Percentiles rank a stretch among this genome's conserved stretches.
phyloP scores from a whole-genome alignment of 2,888 invertebrate species.

The Schizotus pectinicornis region DNA sequence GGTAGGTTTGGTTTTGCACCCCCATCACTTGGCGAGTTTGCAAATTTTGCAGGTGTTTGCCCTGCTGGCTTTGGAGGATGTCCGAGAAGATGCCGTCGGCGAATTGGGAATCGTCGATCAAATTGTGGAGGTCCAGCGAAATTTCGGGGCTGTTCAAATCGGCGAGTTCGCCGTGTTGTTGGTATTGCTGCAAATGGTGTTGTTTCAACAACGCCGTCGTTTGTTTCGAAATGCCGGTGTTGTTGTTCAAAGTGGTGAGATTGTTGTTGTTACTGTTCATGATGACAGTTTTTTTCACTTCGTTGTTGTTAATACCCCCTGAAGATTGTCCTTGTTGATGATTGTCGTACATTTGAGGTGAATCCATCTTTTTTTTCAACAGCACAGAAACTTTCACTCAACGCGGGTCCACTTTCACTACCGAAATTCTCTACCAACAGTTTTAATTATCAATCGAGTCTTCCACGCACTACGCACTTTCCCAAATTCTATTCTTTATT shows the following conservation, averaged over 20 bases:
- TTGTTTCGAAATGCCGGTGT: conserved; percentile 61
- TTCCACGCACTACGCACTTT: conserved; percentile 45
- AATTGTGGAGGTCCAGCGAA: conserved; percentile 87
- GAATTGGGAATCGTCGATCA: conserved; percentile 90
- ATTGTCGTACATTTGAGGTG: conserved; percentile 86
- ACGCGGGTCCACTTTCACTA: conserved; percentile 48
- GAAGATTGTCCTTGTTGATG: conserved; percentile 61
- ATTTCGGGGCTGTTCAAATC: conserved; percentile 93
- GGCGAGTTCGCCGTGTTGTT: conserved; percentile 80
- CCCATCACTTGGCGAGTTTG: conserved; percentile 59
- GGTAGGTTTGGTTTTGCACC: conserved; percentile 57
- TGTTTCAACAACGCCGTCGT: conserved; percentile 67
- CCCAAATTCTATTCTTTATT: conserved; percentile 12
- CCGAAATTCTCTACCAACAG: conserved; percentile 35
- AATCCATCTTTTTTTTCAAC: conserved; percentile 67
- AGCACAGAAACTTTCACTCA: conserved; percentile 48
- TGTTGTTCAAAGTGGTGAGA: conserved; percentile 59
- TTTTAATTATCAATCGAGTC: conserved; percentile 15
- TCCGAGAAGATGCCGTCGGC: conserved; percentile 86
- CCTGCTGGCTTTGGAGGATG: conserved; percentile 69
- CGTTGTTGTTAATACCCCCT: conserved; percentile 68
- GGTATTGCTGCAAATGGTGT: conserved; percentile 74
- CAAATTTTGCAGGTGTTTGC: conserved; percentile 56
- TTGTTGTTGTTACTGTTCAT: conserved; percentile 58
- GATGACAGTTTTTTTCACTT: conserved; percentile 59